These are phyloP conservation scores for Meriones psammophilus DNA, from an alignment of 2,797 vertebrate species.

Conservation along the genomic window DNA sequence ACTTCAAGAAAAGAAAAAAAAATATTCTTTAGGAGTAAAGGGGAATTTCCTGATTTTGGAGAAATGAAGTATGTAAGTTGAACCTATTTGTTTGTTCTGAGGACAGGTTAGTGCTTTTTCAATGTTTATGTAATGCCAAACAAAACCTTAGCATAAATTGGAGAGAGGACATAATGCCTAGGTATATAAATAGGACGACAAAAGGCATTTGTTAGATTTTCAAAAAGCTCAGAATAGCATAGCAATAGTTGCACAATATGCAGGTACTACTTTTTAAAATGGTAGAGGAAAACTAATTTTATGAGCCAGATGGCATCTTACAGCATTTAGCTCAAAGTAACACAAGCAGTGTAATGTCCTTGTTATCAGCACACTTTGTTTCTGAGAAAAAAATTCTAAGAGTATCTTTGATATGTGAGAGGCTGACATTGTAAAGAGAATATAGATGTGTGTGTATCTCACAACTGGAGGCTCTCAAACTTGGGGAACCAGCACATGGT, in stretches of 20 bases:
- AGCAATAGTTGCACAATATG: rapidly evolving
- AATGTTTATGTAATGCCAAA: neutral
- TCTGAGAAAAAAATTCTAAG: neutral
- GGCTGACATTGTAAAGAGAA: neutral
- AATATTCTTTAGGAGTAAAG: neutral
- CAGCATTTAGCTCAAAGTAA: no score
- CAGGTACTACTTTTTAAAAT: neutral
- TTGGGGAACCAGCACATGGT: rapidly evolving
- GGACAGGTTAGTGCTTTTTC: neutral
- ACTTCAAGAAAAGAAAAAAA: neutral
- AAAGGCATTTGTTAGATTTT: neutral
- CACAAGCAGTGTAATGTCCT: neutral
- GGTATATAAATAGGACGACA: neutral
- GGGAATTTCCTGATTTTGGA: neutral
- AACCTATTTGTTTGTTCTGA: neutral
- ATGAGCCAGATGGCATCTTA: neutral
- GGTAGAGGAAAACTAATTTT: no score
- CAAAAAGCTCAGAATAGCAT: neutral
- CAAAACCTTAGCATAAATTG: neutral
- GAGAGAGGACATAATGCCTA: neutral
- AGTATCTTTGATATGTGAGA: neutral
- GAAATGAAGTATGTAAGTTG: neutral
- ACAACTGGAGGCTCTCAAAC: neutral
- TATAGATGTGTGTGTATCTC: neutral
- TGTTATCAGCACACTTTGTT: neutral